A percentile compares a stretch with the other conserved stretches of the same genome.
Conservation (phyloP, 2,797 vertebrate species). For the Heterohyrax brucei region DNA sequence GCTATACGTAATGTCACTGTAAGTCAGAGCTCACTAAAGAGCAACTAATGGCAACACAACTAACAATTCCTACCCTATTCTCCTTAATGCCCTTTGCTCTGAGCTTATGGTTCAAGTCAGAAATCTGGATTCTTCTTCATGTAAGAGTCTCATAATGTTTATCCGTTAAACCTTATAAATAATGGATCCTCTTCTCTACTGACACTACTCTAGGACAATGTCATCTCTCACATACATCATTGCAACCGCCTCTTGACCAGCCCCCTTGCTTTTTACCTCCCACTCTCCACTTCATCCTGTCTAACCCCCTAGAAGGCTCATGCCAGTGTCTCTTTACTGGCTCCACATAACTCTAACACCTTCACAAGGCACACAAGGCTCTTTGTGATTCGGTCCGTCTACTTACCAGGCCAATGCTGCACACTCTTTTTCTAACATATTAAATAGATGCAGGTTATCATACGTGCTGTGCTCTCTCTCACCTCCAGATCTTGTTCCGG, state of each 20-base stretch:
- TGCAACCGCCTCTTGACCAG: neutral
- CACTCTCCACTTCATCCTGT: neutral
- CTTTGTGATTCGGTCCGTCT: neutral
- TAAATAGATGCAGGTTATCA: neutral
- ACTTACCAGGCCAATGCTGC: neutral
- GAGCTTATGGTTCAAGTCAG: neutral
- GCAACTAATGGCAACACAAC: neutral
- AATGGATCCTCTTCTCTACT: neutral
- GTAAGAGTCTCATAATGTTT: neutral
- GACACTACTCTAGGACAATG: neutral
- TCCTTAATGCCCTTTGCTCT: neutral
- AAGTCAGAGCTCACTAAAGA: no score
- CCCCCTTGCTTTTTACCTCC: neutral
- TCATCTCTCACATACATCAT: neutral
- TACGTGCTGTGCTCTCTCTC: neutral
- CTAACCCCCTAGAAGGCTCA: neutral
- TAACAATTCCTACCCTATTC: neutral
- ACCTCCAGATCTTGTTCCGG: neutral
- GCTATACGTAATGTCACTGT: neutral
- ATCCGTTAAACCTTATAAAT: neutral
- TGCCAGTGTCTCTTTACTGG: neutral
- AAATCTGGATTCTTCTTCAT: neutral
- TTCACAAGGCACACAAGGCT: neutral
- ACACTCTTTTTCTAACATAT: neutral
- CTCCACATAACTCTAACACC: neutral